Conservation (phyloP, 1,140 invertebrate species). For the Drosophila triauraria region DNA sequence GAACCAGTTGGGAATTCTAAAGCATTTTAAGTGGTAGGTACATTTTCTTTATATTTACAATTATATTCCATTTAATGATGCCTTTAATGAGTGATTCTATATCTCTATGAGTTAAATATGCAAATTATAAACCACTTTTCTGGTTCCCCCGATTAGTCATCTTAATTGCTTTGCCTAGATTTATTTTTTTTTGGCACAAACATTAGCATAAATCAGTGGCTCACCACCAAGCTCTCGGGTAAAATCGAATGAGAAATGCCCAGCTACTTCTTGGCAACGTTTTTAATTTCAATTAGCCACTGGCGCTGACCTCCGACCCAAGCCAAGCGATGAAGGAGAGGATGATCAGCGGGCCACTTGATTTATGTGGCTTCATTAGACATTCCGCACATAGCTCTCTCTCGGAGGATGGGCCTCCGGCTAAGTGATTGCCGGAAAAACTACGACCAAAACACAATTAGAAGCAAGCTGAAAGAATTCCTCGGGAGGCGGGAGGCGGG, state of each 20-base stretch:
- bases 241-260: constrained; percentile 38
- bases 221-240: not conserved
- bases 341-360: constrained; percentile 52
- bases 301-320: constrained; percentile 13
- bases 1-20: too few species aligned
- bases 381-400: constrained; percentile 69
- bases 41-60: too few species aligned
- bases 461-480: constrained; percentile 26
- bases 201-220: constrained; percentile 49
- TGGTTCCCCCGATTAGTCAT: not conserved
- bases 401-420: not conserved
- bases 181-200: not conserved
- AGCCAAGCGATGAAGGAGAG: constrained; percentile 10
- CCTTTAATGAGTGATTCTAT: too few species aligned
- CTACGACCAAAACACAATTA: constrained; percentile 62
- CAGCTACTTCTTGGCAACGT: constrained; percentile 55
- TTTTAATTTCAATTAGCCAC: constrained; percentile 79
- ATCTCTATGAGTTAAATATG: not conserved
- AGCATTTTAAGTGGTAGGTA: too few species aligned
- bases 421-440: constrained; percentile 72
- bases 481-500: too few species aligned
- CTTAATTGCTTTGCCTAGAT: not conserved
- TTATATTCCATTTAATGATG: too few species aligned
- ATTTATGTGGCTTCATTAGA: constrained; percentile 84
- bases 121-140: not conserved